Percentiles rank a stretch among this genome's conserved stretches.
phyloP scores from a whole-genome alignment of 2,888 invertebrate genomes.

The Troides oblongomaculatus region DNA sequence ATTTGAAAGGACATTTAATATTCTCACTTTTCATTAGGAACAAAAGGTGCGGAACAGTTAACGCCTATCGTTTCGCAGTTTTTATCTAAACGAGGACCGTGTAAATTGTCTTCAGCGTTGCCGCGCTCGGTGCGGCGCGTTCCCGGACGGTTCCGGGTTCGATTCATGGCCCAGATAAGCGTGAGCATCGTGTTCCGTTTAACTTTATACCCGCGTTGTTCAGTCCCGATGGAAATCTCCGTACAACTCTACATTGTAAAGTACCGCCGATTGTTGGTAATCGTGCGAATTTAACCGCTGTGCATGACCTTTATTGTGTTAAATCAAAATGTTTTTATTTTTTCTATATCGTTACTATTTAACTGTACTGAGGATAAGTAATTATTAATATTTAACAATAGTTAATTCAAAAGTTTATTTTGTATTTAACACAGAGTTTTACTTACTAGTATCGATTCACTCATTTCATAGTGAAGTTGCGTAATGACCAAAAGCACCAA shows the following conservation, averaged over 20 bases:
- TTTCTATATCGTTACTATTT: neutral
- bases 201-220: constrained; percentile 13
- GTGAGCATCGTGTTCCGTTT: constrained; percentile 27
- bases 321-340: neutral
- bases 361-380: neutral
- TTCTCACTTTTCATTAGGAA: neutral
- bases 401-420: neutral
- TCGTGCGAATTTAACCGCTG: constrained; percentile 25
- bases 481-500: neutral
- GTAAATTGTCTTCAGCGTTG: constrained; percentile 19
- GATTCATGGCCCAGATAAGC: constrained; percentile 33
- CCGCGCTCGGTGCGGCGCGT: constrained; percentile 5
- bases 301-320: constrained; percentile 8
- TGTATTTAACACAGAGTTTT: neutral
- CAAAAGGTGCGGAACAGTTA: constrained; percentile 16
- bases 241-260: constrained; percentile 17
- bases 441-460: neutral
- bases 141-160: constrained; percentile 31
- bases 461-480: constrained; percentile 1
- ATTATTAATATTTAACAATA: neutral
- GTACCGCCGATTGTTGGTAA: constrained; percentile 4
- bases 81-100: constrained; percentile 23
- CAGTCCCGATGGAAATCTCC: constrained; percentile 16
- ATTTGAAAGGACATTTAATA: neutral
- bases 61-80: constrained; percentile 12